Evolutionary conservation across 2,888 invertebrate species (phyloP), one percentile per base, ranked within the genome.

Genomic region (Euplagia quadripunctaria): DNA sequence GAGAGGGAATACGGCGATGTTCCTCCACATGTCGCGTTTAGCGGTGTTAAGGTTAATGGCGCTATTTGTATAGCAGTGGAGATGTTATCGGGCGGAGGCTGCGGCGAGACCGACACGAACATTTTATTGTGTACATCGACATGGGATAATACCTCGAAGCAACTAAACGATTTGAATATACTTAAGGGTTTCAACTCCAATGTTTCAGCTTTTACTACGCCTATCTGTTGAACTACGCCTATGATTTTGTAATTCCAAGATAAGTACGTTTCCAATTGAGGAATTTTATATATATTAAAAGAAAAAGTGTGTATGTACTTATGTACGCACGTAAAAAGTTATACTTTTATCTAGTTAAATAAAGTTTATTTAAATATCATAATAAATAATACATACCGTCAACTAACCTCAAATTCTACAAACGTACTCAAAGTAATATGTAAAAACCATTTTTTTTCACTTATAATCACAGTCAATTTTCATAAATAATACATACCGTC

Each of bases 11-110:
- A 31, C 51, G 51, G 71, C 86, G 86, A 84, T 82, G 89, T 87
- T 86, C 85, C 88, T 87, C 87, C 89, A 91, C 90, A 90, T 90
- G 92, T 90, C 91, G 90, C 90, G 86, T 89, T 90, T 88, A 88
- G 88, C 87, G 86, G 92, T 93, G 93, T 93, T 92, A 92, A 92
- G 93, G 93, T 93, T 94, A 94, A 94, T 93, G 89, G 92, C 89
- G 93, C 91, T 93, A 94, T 94, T 94, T 94, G 94, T 94, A 91
- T 88, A 89, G 90, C 85, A 87, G 88, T 84, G 85, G 88, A 89
- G 93, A 94, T 93, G 90, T 89, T 93, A 93, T 94, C 94, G 86
- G 82, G 75, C 75, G 82, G 88, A 88, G 86, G 85, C 88, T 88
- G 89, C 81, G 87, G 87, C 85, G 85, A 85, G 83, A 84, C 80